Evolutionary conservation across 1,140 invertebrate genomes (phyloP).

Genomic region (Drosophila willistoni): DNA sequence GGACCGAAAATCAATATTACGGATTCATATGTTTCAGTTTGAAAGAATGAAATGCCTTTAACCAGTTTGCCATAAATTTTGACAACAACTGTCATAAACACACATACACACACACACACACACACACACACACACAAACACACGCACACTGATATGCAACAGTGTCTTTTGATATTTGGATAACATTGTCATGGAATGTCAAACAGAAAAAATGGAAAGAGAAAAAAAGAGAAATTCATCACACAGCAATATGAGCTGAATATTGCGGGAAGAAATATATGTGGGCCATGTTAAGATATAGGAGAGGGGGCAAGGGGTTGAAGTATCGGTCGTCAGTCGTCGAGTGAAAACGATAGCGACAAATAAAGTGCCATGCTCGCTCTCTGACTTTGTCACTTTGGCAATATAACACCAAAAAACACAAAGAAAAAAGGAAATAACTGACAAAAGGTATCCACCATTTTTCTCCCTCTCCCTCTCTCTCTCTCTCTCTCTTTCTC

Average conservation of each 20-base stretch:
- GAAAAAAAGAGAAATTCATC: conserved; percentile 25
- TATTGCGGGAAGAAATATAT: not conserved
- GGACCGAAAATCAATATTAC: not conserved
- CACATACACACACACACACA: not conserved
- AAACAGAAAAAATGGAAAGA: conserved; percentile 13
- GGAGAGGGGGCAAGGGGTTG: not conserved
- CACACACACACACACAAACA: not conserved
- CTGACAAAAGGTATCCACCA: not conserved
- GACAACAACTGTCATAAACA: not conserved
- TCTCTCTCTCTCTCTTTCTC: not conserved
- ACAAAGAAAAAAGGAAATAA: conserved; percentile 16
- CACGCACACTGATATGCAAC: conserved; percentile 7
- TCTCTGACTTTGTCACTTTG: conserved; percentile 9
- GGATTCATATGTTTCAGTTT: not conserved
- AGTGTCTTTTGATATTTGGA: conserved; percentile 58
- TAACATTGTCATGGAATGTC: conserved; percentile 45
- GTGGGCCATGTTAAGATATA: not conserved
- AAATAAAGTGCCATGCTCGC: conserved; percentile 35
- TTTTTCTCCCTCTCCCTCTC: not conserved
- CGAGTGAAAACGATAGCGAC: conserved; percentile 34
- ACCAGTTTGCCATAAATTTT: conserved; percentile 3
- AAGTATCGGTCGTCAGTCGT: not conserved
- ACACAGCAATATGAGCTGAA: conserved; percentile 29
- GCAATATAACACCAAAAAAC: conserved; percentile 5
- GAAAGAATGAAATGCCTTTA: not conserved